Conservation (phyloP, 2,888 invertebrate genomes). For the Argynnis bischoffii region DNA sequence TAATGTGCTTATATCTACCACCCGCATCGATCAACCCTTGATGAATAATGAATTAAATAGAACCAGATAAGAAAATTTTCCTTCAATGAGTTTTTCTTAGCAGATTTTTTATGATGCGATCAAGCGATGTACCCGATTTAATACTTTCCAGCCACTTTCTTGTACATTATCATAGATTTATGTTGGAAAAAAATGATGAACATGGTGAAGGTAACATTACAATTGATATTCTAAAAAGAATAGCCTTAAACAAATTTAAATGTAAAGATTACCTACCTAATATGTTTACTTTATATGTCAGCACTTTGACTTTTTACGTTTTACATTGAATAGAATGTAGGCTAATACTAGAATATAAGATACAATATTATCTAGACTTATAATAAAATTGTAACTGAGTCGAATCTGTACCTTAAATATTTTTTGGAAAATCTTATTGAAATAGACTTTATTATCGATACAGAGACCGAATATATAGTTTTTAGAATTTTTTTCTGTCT, state of each 20-base stretch:
- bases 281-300: not conserved
- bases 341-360: too few species aligned
- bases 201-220: constrained; percentile 17
- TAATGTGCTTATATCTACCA: constrained; percentile 47
- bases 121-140: constrained; percentile 12
- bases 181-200: constrained; percentile 18
- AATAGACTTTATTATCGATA: too few species aligned
- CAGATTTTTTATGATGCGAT: constrained; percentile 18
- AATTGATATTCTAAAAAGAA: constrained; percentile 18
- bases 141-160: constrained; percentile 10
- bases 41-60: constrained; percentile 50
- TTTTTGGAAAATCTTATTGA: too few species aligned
- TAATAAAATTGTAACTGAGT: too few species aligned
- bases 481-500: too few species aligned
- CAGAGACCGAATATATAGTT: too few species aligned
- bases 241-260: constrained; percentile 10
- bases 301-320: not conserved
- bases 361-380: too few species aligned
- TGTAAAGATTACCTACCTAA: not conserved
- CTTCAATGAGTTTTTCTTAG: constrained; percentile 36
- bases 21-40: constrained; percentile 47
- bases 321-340: not conserved
- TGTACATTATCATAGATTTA: constrained; percentile 20
- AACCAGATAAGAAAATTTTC: constrained; percentile 43
- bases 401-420: too few species aligned